Base-by-base conservation (phyloP, 2,113 vertebrate genomes). In the Lates calcarifer region DNA sequence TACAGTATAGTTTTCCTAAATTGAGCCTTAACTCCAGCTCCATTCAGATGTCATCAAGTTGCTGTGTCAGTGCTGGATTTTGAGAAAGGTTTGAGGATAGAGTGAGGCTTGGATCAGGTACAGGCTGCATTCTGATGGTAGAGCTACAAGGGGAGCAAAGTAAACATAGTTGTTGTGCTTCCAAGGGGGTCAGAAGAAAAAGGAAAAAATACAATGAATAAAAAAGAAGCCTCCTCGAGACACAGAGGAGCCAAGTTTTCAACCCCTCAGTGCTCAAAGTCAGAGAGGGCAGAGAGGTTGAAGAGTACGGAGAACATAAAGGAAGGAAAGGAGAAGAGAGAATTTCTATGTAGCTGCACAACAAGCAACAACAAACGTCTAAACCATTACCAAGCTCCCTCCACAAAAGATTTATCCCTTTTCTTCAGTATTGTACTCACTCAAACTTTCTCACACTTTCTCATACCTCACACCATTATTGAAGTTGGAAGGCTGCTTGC, bases 91-190 rank as follows among this genome's bases (percentile, higher is more conserved):
- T 66, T 81, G 70, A 82, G 81, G 74, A 82, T 79, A 82, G 49
- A 73, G 43, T 0, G 11, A 77, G 72, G 64, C 51, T 82, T 67
- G 49, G 75, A 55, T 66, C 35, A 60, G 68, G 69, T 62, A 88
- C 47, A 6, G 61, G 87, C 66, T 65, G 77, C 64, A 79, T 84
- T 87, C 82, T 29, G 45, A 82, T 79, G 62, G 82, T 61, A 65
- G 45, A 65, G 18, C 67, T 82, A 65, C 65, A 64, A 84, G 56
- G 79, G 74, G 73, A 82, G 56, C 56, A 61, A 83, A 84, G 80
- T 77, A 87, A 89, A 90, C 86, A 85, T 33, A 67, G 88, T 68
- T 87, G 74, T 84, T 91, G 71, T 86, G 66, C 75, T 78, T 86
- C 33, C 64, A 85, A 77, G 53, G 57, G 67, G 69, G 82, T 43